These are phyloP conservation scores for Oryzias woworae DNA, from an alignment of 2,113 vertebrate species.

Conservation along the genomic window DNA sequence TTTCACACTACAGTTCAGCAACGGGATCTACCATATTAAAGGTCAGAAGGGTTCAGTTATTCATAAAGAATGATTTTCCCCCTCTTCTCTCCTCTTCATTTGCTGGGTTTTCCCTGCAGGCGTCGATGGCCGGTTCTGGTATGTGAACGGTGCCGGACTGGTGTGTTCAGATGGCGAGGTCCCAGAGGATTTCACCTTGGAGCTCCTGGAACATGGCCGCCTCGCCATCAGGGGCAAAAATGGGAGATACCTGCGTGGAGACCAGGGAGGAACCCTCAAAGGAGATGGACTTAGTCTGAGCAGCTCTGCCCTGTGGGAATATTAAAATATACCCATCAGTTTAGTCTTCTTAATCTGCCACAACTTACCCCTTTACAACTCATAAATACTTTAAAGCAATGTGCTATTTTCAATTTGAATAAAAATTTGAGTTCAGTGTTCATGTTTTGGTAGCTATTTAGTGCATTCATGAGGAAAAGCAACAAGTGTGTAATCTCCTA, in stretches of 20 bases:
- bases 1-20: conserved; percentile 87
- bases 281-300: conserved; percentile 82
- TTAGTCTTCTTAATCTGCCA: neutral
- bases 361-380: neutral
- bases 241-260: conserved; percentile 88
- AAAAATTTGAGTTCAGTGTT: conserved; percentile 17
- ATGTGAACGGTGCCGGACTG: conserved; percentile 84
- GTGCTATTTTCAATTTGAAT: conserved; percentile 1
- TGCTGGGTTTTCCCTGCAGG: conserved; percentile 69
- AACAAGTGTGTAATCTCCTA: neutral
- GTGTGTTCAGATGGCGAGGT: conserved; percentile 88
- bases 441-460: neutral
- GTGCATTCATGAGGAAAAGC: neutral
- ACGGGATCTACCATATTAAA: conserved; percentile 93
- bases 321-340: conserved; percentile 71
- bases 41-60: conserved; percentile 68
- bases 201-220: conserved; percentile 87
- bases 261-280: conserved; percentile 89
- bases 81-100: neutral
- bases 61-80: too few species aligned
- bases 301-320: conserved; percentile 90
- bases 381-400: neutral
- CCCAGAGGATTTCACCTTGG: conserved; percentile 89
- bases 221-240: conserved; percentile 88
- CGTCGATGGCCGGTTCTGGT: conserved; percentile 87